Evolutionary conservation across 2,888 invertebrate species (phyloP).

Genomic region (Volucella inflata): DNA sequence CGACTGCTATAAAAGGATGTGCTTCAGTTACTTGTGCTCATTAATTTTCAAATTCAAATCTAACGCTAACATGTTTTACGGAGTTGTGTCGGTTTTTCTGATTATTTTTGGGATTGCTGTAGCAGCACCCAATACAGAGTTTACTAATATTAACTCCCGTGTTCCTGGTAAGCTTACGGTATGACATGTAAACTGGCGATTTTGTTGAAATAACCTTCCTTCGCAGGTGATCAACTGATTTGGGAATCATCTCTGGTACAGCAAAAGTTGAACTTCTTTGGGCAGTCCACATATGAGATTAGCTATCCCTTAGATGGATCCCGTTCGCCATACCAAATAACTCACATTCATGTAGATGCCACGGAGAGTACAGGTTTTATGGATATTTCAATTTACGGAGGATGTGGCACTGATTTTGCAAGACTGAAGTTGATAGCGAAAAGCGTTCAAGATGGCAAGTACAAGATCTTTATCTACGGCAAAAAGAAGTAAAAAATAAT

Average conservation of each 20-base stretch:
- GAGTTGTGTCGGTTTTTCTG: conserved; percentile 3
- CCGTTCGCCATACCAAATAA: conserved; percentile 25
- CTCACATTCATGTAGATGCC: conserved; percentile 46
- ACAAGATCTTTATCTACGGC: conserved; percentile 48
- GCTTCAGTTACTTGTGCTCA: too few relatives aligned
- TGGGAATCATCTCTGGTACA: conserved; percentile 27
- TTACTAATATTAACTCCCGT: conserved; percentile 20
- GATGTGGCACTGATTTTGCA: conserved; percentile 34
- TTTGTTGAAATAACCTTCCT: not conserved
- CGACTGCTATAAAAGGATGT: not conserved
- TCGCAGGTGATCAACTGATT: conserved; percentile 50
- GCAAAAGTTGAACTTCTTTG: conserved; percentile 42
- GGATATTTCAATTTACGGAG: conserved; percentile 20
- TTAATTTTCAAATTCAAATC: not conserved
- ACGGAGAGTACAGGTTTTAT: conserved; percentile 42
- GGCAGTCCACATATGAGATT: conserved; percentile 15
- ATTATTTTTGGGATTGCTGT: conserved; percentile 8
- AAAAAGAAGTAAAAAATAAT: conserved; percentile 39
- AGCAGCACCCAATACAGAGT: conserved; percentile 12
- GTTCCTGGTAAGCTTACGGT: conserved; percentile 34
- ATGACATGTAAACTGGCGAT: not conserved
- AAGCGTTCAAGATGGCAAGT: conserved; percentile 27
- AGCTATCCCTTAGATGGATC: conserved; percentile 43
- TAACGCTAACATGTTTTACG: conserved; percentile 10
- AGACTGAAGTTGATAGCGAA: conserved; percentile 41